These are phyloP conservation scores for Trinectes maculatus DNA, from an alignment of 2,113 vertebrate genomes.

Conservation along the genomic window DNA sequence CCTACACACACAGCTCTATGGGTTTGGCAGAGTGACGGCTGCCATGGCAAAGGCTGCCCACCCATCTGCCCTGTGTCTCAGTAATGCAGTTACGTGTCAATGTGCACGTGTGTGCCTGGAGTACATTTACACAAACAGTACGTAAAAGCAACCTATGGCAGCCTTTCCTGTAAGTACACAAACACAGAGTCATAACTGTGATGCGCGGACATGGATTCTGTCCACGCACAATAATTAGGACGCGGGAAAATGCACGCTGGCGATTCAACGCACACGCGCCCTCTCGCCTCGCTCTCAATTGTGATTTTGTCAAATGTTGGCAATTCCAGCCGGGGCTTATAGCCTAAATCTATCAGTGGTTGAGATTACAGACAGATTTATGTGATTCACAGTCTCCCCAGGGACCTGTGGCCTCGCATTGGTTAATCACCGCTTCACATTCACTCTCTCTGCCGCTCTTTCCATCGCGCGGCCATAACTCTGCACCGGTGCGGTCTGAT, in stretches of 20 bases:
- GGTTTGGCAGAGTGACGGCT: conserved; percentile 68
- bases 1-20: conserved; percentile 55
- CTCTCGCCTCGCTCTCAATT: conserved; percentile 39
- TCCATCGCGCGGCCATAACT: conserved; percentile 47
- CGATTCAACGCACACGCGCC: conserved; percentile 43
- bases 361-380: conserved; percentile 82
- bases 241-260: conserved; percentile 37
- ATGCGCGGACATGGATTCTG: conserved; percentile 52
- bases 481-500: conserved; percentile 40
- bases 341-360: conserved; percentile 79
- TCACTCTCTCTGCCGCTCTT: conserved; percentile 63
- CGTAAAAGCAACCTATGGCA: conserved; percentile 35
- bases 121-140: conserved; percentile 49
- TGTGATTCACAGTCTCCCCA: conserved; percentile 73
- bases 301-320: conserved; percentile 79
- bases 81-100: conserved; percentile 70
- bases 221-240: conserved; percentile 61
- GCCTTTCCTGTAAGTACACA: conserved; percentile 47
- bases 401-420: conserved; percentile 71
- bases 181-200: conserved; percentile 50
- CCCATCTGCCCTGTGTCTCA: conserved; percentile 78
- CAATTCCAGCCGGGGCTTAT: conserved; percentile 74
- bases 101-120: conserved; percentile 44
- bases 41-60: conserved; percentile 69
- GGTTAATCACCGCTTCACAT: conserved; percentile 76